These are phyloP conservation scores for Solenopsis fugax DNA, from an alignment of 1,140 invertebrate species.

Conservation along the genomic window DNA sequence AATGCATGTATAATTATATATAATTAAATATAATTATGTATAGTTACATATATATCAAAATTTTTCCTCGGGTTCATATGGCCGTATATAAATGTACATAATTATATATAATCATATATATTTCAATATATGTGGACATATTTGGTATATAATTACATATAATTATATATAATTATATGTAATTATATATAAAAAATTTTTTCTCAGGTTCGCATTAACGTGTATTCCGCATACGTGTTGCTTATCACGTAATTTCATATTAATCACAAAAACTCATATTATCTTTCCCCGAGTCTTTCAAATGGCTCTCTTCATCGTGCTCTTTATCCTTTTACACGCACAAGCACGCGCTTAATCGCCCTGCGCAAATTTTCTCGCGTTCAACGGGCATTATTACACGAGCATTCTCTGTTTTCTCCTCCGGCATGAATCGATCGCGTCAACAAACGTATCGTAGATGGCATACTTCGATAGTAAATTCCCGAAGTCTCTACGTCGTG, in stretches of 20 bases:
- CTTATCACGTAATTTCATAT: not conserved
- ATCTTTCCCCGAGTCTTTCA: not conserved
- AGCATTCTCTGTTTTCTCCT: constrained; percentile 34
- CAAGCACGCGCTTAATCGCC: not conserved
- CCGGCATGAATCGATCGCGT: constrained; percentile 45
- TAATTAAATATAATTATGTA: no score
- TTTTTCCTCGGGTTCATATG: no score
- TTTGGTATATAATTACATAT: no score
- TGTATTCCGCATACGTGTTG: not conserved
- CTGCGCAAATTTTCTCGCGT: constrained; percentile 32
- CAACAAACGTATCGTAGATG: constrained; percentile 65
- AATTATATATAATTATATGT: no score
- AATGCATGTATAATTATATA: no score
- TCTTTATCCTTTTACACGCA: not conserved
- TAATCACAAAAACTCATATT: not conserved
- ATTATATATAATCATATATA: no score
- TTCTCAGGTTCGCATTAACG: not conserved
- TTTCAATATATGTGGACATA: no score
- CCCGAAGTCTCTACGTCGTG: constrained; percentile 60
- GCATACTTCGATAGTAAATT: constrained; percentile 72
- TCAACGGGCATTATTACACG: constrained; percentile 33
- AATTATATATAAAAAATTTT: no score
- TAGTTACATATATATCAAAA: no score
- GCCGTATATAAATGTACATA: no score
- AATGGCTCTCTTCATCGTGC: not conserved